Evolutionary conservation across 2,888 invertebrate species (phyloP), one percentile per base, ranked within the genome.

Genomic region (Acheta domesticus): DNA sequence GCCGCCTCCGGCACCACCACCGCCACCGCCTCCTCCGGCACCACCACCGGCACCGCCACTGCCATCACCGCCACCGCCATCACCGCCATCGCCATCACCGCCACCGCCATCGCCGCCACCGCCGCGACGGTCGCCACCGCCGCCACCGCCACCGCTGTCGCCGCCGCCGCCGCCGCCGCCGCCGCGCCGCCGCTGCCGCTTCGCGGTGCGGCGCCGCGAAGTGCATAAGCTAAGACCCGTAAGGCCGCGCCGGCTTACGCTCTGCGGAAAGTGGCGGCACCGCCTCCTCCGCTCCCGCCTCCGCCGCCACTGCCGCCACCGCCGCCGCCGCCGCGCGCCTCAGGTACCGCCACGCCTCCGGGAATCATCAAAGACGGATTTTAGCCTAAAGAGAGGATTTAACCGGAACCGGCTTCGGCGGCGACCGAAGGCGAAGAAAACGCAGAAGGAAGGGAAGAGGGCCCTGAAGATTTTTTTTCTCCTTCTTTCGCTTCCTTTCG

Each of bases 351-450:
- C 20, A 12, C 49, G 77, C 62, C 62, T 19, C 74, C 36, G 12
- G 73, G 78, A 80, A 80, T 80, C 80, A 80, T 80, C 80, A 80
- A 80, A 80, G 80, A 78, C 80, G 80, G 80, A 80, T 80, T 80
- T 80, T 48, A 78, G 80, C 80, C 78, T 62, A 76, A 80, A 77
- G 80, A 48, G 76, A 80, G 78, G 80, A 80, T 80, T 80, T 80
- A 21, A 49, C 16, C 14, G 19, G 23, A 76, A 76, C 49, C 73
- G 76, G 62, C 62, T 62, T 62, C 62, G 49, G 49, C 49, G 49
- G 49, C 8, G 14, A n/a, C 49, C n/a, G 49, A 77, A n/a, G 49
- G 49, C 20, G 74, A 23, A 79, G 74, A 73, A 36, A 74, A 48
- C 48, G 62, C 49, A 74, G 79, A 36, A 36, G n/a, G 74, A 36